phyloP scores from a whole-genome alignment of 2,888 invertebrate species.

The Sarcophaga subvicina region DNA sequence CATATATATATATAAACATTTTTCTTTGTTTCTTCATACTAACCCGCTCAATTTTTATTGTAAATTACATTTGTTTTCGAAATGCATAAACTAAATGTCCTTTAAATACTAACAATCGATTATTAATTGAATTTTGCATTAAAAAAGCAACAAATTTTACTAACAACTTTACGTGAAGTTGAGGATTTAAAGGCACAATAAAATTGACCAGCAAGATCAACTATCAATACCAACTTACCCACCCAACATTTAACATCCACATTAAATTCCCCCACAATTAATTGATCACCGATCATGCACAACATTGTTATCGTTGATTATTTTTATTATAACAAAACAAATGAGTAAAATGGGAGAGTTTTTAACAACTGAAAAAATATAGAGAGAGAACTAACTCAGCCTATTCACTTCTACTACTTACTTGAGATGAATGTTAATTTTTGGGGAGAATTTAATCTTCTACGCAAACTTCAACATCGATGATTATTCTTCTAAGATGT shows the following conservation, averaged over 20 bases:
- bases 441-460: constrained; percentile 49
- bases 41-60: constrained; percentile 56
- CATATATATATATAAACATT: constrained; percentile 16
- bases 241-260: constrained; percentile 41
- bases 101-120: constrained; percentile 44
- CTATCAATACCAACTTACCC: constrained; percentile 43
- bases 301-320: constrained; percentile 13
- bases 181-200: constrained; percentile 52
- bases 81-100: constrained; percentile 38
- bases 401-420: constrained; percentile 29
- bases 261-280: constrained; percentile 47
- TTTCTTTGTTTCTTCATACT: constrained; percentile 61
- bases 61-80: constrained; percentile 46
- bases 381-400: constrained; percentile 52
- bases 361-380: constrained; percentile 34
- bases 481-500: too few species aligned
- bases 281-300: constrained; percentile 31
- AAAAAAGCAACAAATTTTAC: neutral
- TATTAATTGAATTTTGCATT: neutral
- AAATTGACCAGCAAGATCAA: constrained; percentile 51
- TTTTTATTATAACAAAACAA: neutral
- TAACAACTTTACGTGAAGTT: constrained; percentile 8
- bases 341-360: constrained; percentile 60
- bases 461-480: neutral
- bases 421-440: constrained; percentile 39